Percentiles rank a stretch among this genome's conserved stretches.
phyloP scores from a whole-genome alignment of 2,797 vertebrate genomes.

The Pseudochirops cupreus region DNA sequence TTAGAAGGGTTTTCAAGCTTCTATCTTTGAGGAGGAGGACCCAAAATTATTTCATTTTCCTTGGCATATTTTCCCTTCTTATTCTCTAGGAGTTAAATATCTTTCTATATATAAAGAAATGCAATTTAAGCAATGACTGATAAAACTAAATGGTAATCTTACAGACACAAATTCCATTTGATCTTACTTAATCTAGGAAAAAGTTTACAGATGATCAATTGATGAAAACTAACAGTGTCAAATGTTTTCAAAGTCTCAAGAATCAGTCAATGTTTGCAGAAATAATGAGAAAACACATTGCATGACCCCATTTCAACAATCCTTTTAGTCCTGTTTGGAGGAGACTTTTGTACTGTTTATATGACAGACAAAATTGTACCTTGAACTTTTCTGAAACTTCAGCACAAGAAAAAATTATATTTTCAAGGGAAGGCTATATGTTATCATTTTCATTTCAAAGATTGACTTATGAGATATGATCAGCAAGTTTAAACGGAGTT shows the following conservation, averaged over 20 bases:
- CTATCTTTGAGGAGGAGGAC: constrained; percentile 34
- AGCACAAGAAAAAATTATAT: constrained; percentile 30
- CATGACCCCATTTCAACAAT: constrained; percentile 44
- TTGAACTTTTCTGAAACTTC: background rate
- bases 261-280: constrained; percentile 18
- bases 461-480: constrained; percentile 45
- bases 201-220: constrained; percentile 45
- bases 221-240: constrained; percentile 56
- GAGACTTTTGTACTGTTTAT: background rate
- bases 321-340: constrained; percentile 52
- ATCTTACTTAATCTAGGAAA: constrained; percentile 59
- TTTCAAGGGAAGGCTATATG: constrained; percentile 28
- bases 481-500: constrained; percentile 7
- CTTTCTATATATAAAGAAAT: background rate
- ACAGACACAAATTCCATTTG: constrained; percentile 25
- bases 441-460: constrained; percentile 26
- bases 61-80: constrained; percentile 5
- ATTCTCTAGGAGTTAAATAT: constrained; percentile 36
- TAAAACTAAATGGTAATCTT: constrained; percentile 47
- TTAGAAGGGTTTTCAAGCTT: background rate
- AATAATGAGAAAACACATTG: constrained; percentile 45
- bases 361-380: constrained; percentile 11
- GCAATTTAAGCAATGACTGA: constrained; percentile 51
- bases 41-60: background rate
- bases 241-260: constrained; percentile 51